phyloP scores from a whole-genome alignment of 1,140 invertebrate species.

The Caligus rogercresseyi region DNA sequence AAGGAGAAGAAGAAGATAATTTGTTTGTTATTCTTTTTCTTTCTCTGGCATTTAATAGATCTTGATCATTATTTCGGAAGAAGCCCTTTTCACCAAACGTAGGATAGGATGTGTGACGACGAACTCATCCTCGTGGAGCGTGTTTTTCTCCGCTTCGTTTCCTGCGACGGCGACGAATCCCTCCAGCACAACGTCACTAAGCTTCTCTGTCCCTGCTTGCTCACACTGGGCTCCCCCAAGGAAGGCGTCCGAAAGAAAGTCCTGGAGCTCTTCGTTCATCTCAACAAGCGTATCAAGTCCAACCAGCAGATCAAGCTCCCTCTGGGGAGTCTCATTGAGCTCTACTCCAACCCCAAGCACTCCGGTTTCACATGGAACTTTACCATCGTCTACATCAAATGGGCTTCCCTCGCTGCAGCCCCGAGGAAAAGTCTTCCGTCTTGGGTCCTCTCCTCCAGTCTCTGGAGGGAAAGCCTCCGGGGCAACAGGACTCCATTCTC shows the following conservation, averaged over 20 bases:
- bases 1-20: too few species aligned
- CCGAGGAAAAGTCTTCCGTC: constrained; percentile 52
- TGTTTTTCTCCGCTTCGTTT: constrained; percentile 67
- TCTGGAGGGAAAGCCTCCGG: constrained; percentile 55
- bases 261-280: constrained; percentile 78
- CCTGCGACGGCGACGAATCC: constrained; percentile 70
- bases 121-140: constrained; percentile 52
- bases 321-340: constrained; percentile 57
- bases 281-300: constrained; percentile 72
- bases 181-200: constrained; percentile 59
- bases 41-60: too few species aligned
- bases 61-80: too few species aligned
- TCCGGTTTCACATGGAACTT: constrained; percentile 42
- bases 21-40: too few species aligned
- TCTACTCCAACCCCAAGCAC: constrained; percentile 37
- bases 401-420: constrained; percentile 47
- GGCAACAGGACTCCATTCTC: constrained; percentile 48
- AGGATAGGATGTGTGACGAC: constrained; percentile 7
- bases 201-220: constrained; percentile 68
- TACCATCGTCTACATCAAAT: constrained; percentile 82
- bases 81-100: too few species aligned
- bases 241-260: constrained; percentile 72
- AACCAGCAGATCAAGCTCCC: constrained; percentile 63
- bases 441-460: constrained; percentile 55
- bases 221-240: constrained; percentile 66